Evolutionary conservation across 2,888 invertebrate species (phyloP).

Genomic region (Sinotaia quadrata): DNA sequence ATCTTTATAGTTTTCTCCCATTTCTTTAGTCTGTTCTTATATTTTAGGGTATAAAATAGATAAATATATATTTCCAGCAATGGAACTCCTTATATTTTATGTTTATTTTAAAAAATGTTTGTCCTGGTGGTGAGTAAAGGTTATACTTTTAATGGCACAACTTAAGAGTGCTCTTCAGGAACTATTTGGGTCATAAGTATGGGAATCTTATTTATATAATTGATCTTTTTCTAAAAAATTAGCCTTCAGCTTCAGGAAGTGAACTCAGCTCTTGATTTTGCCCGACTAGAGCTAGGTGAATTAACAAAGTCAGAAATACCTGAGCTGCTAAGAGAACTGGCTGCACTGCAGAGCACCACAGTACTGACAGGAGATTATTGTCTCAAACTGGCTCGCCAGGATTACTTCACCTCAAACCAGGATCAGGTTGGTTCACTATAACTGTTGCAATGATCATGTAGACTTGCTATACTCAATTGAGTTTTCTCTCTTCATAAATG

Average conservation of each 20-base stretch:
- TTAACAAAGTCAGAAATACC: slow-evolving; percentile 55
- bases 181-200: too few species aligned
- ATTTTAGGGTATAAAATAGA: too few species aligned
- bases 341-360: slow-evolving; percentile 57
- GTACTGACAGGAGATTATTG: slow-evolving; percentile 68
- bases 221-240: background rate
- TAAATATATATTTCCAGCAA: too few species aligned
- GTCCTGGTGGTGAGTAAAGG: too few species aligned
- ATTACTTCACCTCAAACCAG: slow-evolving; percentile 68
- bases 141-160: too few species aligned
- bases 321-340: slow-evolving; percentile 57
- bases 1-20: too few species aligned
- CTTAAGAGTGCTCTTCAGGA: too few species aligned
- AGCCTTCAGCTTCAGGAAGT: slow-evolving; percentile 23
- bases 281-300: slow-evolving; percentile 34
- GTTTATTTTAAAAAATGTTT: too few species aligned
- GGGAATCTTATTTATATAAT: too few species aligned
- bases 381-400: slow-evolving; percentile 66
- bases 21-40: too few species aligned
- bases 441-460: too few species aligned
- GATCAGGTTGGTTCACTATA: slow-evolving; percentile 55
- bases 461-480: background rate
- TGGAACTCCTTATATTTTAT: too few species aligned
- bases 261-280: slow-evolving; percentile 26
- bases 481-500: background rate